A percentile compares a stretch with the other conserved stretches of the same genome.
Conservation (phyloP, 1,140 invertebrate genomes). For the Eurosta solidaginis region DNA sequence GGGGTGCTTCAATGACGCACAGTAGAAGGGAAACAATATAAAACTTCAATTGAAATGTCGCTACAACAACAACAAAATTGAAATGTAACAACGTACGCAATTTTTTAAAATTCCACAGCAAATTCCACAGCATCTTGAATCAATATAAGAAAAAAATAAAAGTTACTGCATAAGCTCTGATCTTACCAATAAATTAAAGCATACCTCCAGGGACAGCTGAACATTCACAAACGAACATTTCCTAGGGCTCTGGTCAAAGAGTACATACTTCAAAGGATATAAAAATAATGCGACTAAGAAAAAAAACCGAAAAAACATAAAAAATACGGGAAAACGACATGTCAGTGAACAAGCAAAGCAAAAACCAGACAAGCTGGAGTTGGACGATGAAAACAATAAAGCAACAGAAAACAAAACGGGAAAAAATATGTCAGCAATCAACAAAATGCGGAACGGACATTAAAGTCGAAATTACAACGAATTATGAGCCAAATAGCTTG, state of each 20-base stretch:
- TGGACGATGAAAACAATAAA: too few species aligned
- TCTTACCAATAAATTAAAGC: background rate
- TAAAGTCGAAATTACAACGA: slow-evolving; percentile 30
- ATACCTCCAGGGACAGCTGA: background rate
- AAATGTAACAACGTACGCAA: too few species aligned
- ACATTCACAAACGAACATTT: background rate
- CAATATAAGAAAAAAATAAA: background rate
- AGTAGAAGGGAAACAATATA: too few species aligned
- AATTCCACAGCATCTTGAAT: background rate
- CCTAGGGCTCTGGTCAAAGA: background rate
- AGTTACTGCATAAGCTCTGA: background rate
- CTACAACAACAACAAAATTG: too few species aligned
- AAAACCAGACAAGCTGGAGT: too few species aligned
- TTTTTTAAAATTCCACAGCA: too few species aligned
- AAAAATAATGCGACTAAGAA: background rate
- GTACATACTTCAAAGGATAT: background rate
- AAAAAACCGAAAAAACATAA: background rate
- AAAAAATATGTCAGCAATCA: slow-evolving; percentile 53
- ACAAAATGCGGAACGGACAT: slow-evolving; percentile 44
- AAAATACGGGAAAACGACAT: too few species aligned
- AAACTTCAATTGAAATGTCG: too few species aligned
- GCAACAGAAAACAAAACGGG: background rate
- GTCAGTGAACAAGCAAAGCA: too few species aligned
- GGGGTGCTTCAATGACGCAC: too few species aligned
- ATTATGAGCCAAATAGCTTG: slow-evolving; percentile 9